Evolutionary conservation across 1,140 invertebrate species (phyloP).

Genomic region (Sinella curviseta): DNA sequence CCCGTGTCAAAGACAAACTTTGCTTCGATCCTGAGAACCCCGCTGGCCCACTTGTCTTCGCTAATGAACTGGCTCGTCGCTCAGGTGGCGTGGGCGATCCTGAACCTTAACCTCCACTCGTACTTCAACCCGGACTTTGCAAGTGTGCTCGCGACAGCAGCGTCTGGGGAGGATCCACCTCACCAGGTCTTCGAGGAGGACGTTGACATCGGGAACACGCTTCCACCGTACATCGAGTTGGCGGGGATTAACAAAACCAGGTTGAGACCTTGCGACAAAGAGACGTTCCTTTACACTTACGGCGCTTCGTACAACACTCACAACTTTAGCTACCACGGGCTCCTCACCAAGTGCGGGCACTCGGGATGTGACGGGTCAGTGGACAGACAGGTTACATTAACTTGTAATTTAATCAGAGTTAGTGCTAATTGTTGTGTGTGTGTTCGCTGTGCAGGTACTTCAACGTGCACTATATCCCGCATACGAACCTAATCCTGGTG

Average conservation of each 20-base stretch:
- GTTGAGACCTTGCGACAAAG: conserved; percentile 79
- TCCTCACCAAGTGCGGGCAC: conserved; percentile 83
- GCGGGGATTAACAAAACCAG: conserved; percentile 70
- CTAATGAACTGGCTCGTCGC: conserved; percentile 44
- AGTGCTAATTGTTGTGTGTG: neutral
- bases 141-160: conserved; percentile 39
- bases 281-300: conserved; percentile 75
- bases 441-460: conserved; percentile 69
- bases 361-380: conserved; percentile 82
- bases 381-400: neutral
- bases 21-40: conserved; percentile 53
- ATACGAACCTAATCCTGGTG: conserved; percentile 84
- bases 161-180: neutral
- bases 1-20: conserved; percentile 57
- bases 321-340: conserved; percentile 60
- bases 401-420: no score
- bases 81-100: conserved; percentile 43
- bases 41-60: conserved; percentile 26
- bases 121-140: conserved; percentile 46
- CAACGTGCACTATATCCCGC: conserved; percentile 87
- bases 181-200: conserved; percentile 8
- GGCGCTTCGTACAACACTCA: conserved; percentile 44
- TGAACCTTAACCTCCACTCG: conserved; percentile 47
- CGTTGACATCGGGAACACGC: neutral
- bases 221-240: conserved; percentile 41